These are phyloP conservation scores for Camelus bactrianus DNA, from an alignment of 2,113 vertebrate species.

Conservation along the genomic window DNA sequence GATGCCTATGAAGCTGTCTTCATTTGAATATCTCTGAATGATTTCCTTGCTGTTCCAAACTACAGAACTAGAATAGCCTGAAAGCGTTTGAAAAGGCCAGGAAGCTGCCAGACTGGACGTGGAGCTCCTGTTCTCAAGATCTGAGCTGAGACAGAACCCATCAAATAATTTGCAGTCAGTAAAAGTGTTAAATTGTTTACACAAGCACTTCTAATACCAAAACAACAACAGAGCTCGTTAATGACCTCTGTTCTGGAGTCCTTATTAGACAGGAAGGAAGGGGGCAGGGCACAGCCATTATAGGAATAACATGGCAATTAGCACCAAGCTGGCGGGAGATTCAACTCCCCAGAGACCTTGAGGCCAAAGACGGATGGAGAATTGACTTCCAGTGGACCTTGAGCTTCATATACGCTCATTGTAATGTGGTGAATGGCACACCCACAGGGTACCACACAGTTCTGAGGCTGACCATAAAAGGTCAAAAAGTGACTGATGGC, in stretches of 20 bases:
- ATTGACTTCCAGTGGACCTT: no score
- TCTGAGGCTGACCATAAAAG: no score
- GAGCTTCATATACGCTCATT: no score
- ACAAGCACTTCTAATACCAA: not conserved
- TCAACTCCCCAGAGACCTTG: no score
- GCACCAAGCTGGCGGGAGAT: no score
- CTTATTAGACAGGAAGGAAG: not conserved
- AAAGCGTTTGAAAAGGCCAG: not conserved
- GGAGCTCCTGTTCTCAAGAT: not conserved
- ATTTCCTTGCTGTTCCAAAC: not conserved
- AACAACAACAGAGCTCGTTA: not conserved
- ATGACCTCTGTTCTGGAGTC: not conserved
- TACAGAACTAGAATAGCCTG: not conserved
- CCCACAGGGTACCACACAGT: no score
- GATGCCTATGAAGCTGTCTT: not conserved
- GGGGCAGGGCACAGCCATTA: no score
- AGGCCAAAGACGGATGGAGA: no score
- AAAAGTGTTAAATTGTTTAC: constrained; percentile 45
- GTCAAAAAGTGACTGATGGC: no score
- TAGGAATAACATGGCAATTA: no score
- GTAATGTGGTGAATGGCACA: no score
- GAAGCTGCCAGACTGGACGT: not conserved
- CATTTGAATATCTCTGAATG: not conserved
- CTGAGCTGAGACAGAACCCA: not conserved
- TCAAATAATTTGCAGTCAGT: not conserved